Base-by-base conservation (phyloP, 2,113 vertebrate genomes). In the Steatornis caripensis region DNA sequence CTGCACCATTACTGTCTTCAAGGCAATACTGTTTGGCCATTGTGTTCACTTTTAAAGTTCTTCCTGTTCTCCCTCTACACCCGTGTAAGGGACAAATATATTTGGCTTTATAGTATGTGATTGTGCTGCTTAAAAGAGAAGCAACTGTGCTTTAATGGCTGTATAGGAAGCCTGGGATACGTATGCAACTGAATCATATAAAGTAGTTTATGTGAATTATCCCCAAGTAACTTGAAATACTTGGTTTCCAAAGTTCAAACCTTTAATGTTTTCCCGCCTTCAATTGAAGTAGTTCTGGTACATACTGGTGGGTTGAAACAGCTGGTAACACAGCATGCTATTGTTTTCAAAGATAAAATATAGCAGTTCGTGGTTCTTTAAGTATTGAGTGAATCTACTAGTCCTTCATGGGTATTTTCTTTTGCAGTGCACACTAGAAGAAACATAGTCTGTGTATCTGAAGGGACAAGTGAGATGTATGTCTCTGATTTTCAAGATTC, bases 401-500 rank as follows among this genome's bases (percentile, higher is more conserved):
- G 62, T 70, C 32, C 58, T 92, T 93, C 77, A 34, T 71, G 72
- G 78, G 3, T 83, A 34, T 91, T 95, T 96, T 87, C 68, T 93
- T 87, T 96, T 84, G n/a, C 55, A 62, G 62, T 61, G 46, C 36
- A 23, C 34, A 23, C n/a, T 53, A 64, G 53, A 39, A 87, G 69
- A 90, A 93, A 37, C 19, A 2, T 85, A 48, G 48, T 62, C 58
- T 74, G 45, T 82, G 53, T 65, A 26, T 79, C 57, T 89, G 69
- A 57, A 64, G 43, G 94, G 70, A 87, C 62, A 94, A 89, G 70
- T 71, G 87, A 97, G 75, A 89, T 87, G 20, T 61, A 93, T 96
- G 87, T 81, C 69, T 87, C 85, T 24, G 61, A 92, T 93, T 94
- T 94, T 95, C 66, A 90, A 61, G 95, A 94, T 96, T 96, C 90